A percentile compares a stretch with the other conserved stretches of the same genome.
phyloP scores from a whole-genome alignment of 37 sponge, comb jelly and placozoan species.

The Diacarnus erythraeanus region DNA sequence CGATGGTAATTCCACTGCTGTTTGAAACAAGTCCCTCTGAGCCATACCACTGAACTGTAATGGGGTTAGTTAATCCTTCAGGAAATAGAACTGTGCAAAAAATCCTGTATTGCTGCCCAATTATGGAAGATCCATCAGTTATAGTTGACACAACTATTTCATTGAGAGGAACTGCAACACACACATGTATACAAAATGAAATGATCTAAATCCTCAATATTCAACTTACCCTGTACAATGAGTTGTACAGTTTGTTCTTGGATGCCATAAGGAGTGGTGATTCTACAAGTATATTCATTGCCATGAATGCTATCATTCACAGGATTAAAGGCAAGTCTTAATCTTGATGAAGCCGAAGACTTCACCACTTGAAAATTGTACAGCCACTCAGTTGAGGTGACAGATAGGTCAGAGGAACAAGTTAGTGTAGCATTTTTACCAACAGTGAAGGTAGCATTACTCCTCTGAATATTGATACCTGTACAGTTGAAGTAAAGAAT shows the following conservation, averaged over 20 bases:
- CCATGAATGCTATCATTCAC: constrained; percentile 29
- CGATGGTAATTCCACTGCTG: not conserved
- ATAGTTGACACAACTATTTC: not conserved
- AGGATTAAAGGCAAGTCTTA: constrained; percentile 16
- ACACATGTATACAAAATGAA: not conserved
- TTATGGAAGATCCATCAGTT: not conserved
- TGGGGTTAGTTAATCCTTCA: not conserved
- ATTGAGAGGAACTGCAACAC: constrained; percentile 3
- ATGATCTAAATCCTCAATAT: too few relatives aligned
- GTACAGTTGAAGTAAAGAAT: not conserved
- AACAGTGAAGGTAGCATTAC: not conserved
- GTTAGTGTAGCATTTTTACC: not conserved
- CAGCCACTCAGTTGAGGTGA: not conserved
- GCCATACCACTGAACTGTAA: not conserved
- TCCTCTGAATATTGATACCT: not conserved
- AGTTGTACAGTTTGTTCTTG: constrained; percentile 3
- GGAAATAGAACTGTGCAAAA: not conserved
- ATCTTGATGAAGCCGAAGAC: not conserved
- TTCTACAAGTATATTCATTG: constrained; percentile 10
- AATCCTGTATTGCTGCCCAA: constrained; percentile 8
- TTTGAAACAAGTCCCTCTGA: not conserved
- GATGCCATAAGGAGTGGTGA: constrained; percentile 7
- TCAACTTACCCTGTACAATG: not conserved
- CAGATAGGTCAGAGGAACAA: constrained; percentile 9
- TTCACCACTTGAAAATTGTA: constrained; percentile 8